Percentiles rank a stretch among this genome's conserved stretches.
Evolutionary conservation across 2,797 vertebrate genomes (phyloP).

Genomic region (Galaxias olidus): DNA sequence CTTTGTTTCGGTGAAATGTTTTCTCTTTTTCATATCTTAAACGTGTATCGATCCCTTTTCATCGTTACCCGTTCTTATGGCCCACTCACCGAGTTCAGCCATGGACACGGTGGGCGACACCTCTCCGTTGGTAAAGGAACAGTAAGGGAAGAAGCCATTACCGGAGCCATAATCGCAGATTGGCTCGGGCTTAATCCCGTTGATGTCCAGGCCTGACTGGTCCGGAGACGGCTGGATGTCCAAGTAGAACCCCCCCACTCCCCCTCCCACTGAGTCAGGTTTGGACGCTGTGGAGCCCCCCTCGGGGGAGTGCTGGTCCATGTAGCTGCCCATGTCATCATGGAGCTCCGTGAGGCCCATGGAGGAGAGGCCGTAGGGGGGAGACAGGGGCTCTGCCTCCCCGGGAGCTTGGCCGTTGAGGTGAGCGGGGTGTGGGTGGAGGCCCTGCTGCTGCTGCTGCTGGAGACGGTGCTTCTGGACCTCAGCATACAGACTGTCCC

Average conservation of each 20-base stretch:
- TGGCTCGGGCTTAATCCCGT: slow-evolving; percentile 91
- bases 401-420: slow-evolving; percentile 81
- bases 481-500: slow-evolving; percentile 92
- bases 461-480: slow-evolving; percentile 92
- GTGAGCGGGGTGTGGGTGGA: slow-evolving; percentile 36
- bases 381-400: slow-evolving; percentile 85
- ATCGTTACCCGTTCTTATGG: slow-evolving; percentile 13
- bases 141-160: slow-evolving; percentile 87
- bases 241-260: slow-evolving; percentile 87
- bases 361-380: slow-evolving; percentile 83
- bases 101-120: slow-evolving; percentile 85
- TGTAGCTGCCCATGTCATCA: slow-evolving; percentile 83
- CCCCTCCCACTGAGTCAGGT: slow-evolving; percentile 40
- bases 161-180: slow-evolving; percentile 84
- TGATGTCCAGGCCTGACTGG: slow-evolving; percentile 91
- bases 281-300: slow-evolving; percentile 52
- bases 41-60: neutral
- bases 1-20: neutral
- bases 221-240: slow-evolving; percentile 92
- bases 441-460: slow-evolving; percentile 70
- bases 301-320: slow-evolving; percentile 83
- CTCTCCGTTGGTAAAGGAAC: slow-evolving; percentile 87
- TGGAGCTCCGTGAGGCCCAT: slow-evolving; percentile 85
- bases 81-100: slow-evolving; percentile 84
- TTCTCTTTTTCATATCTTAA: neutral